Base-by-base conservation (phyloP, 2,888 invertebrate species). In the Drosophila emarginata region DNA sequence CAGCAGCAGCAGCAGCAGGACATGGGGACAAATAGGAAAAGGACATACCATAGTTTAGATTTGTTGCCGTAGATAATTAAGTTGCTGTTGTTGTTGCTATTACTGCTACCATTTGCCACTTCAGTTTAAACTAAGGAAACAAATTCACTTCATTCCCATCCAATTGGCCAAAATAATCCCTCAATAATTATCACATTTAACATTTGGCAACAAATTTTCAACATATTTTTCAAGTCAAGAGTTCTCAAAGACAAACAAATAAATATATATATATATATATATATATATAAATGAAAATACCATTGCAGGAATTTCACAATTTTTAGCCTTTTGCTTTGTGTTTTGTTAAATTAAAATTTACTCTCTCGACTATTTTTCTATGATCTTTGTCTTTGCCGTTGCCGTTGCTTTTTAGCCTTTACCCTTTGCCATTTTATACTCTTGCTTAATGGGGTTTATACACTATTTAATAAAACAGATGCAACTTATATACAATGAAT, bases 21-120 rank as follows among this genome's bases (percentile, higher is more conserved):
- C 58, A 32, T 32, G 9, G 9, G 32, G 32, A 32, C 32, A 32
- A 32, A 32, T 32, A 53, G 32, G 45, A 45, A 52, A 53, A 65
- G 66, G 78, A 84, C 79, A 87, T 87, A 76, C 76, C 87, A 32
- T 32, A 59, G 87, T 76, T 78, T 81, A 80, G 83, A 86, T 86
- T 81, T 87, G 81, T 77, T 87, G 54, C 32, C 45, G 11, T 21
- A 15, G 45, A 45, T 45, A 45, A 45, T 45, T 45, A 45, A 45
- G 45, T 81, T 82, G 18, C 18, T 45, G 18, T 40, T 39, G 15
- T 18, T 51, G 23, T 32, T 32, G 32, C 11, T 32, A 2, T 9
- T 9, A 11, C 11, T 32, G 1, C 32, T 32, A 32, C 32, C 9
- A 9, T 32, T 23, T 51, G 53, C 32, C 18, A 5, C 32, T 28